Evolutionary conservation across 2,797 vertebrate species (phyloP).

Genomic region (Chlorospingus flavigularis): DNA sequence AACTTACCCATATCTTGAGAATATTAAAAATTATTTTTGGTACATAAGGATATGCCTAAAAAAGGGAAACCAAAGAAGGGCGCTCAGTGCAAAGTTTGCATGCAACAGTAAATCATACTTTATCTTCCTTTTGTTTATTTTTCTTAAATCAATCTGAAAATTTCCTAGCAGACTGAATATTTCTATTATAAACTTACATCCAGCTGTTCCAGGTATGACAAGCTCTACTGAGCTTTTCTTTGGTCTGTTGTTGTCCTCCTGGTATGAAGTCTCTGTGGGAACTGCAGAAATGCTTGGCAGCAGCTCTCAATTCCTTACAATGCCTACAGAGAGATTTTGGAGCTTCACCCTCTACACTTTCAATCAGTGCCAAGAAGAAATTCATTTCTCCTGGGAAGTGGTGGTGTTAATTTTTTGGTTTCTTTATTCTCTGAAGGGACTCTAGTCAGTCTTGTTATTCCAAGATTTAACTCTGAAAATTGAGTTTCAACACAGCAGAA

Average conservation of each 20-base stretch:
- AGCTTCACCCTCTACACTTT: neutral
- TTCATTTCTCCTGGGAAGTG: neutral
- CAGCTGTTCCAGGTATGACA: neutral
- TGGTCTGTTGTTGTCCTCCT: neutral
- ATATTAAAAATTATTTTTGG: conserved; percentile 43
- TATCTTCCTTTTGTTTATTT: neutral
- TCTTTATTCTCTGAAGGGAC: neutral
- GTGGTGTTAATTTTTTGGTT: neutral
- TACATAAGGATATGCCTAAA: neutral
- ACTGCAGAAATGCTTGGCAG: conserved; percentile 4
- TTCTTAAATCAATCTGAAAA: neutral
- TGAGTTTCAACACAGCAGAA: neutral
- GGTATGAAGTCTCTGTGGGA: neutral
- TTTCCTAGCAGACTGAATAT: neutral
- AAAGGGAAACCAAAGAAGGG: conserved; percentile 17
- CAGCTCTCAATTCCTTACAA: neutral
- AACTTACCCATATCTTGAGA: conserved; percentile 24
- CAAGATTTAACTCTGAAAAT: neutral
- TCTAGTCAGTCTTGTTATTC: neutral
- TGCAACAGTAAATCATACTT: neutral
- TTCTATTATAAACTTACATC: neutral
- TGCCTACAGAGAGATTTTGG: neutral
- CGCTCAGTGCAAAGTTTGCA: neutral
- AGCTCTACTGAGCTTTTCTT: neutral
- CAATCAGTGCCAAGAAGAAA: neutral